Evolutionary conservation across 1,140 invertebrate species (phyloP).

Genomic region (Neuroterus valhalla): DNA sequence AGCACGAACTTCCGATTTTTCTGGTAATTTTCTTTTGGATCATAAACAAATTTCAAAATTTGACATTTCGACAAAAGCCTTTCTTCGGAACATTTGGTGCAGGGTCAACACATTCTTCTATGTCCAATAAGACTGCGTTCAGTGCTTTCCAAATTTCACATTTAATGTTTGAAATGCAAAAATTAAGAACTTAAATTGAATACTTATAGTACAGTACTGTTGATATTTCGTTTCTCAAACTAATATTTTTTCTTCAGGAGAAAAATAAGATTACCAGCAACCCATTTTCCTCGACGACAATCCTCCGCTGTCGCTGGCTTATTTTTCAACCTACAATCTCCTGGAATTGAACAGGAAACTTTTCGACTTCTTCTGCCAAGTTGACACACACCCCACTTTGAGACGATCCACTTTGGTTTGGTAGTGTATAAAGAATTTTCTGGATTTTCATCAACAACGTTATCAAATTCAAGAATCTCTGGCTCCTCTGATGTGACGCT

Average conservation of each 20-base stretch:
- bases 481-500: constrained; percentile 56
- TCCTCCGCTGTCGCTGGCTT: constrained; percentile 55
- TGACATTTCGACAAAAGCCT: no score
- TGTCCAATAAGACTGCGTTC: no score
- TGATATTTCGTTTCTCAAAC: no score
- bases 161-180: no score
- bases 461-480: constrained; percentile 68
- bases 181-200: no score
- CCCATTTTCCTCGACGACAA: constrained; percentile 63
- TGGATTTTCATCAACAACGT: constrained; percentile 63
- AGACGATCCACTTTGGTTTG: constrained; percentile 65
- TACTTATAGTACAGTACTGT: no score
- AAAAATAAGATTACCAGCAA: constrained; percentile 52
- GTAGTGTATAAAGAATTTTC: constrained; percentile 63
- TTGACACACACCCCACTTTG: constrained; percentile 62
- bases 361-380: constrained; percentile 59
- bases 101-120: no score
- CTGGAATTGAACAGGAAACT: constrained; percentile 56
- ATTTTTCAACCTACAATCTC: constrained; percentile 59
- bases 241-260: neutral
- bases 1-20: no score
- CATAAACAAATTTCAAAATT: no score
- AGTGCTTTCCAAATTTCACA: no score
- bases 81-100: no score
- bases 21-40: no score